Conservation (phyloP, 1,140 invertebrate genomes). For the Temnothorax nylanderi region DNA sequence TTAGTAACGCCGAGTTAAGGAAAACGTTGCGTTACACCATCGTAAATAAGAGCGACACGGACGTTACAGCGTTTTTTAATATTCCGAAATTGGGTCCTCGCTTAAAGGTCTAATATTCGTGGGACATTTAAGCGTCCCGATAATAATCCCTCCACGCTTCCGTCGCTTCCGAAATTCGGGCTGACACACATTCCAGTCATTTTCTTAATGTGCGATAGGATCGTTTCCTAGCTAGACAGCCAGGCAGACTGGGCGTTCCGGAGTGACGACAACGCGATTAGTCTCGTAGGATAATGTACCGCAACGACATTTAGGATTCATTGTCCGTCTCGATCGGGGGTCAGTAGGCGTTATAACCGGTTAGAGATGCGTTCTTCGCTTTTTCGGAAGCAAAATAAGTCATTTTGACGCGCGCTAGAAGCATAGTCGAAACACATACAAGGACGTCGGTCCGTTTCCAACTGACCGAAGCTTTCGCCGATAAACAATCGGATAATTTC, state of each 20-base stretch:
- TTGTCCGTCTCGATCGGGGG: constrained; percentile 28
- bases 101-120: background rate
- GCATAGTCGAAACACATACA: no score
- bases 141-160: background rate
- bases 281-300: constrained; percentile 53
- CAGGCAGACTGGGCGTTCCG: no score
- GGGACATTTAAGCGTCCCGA: background rate
- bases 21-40: no score
- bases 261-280: constrained; percentile 69
- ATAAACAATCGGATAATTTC: constrained; percentile 36
- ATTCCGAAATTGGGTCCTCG: no score
- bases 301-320: constrained; percentile 29
- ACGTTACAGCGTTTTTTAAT: no score
- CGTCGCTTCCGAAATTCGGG: background rate
- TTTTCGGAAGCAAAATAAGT: background rate
- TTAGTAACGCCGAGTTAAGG: background rate
- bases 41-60: no score
- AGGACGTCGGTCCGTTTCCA: no score
- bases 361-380: background rate
- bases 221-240: background rate
- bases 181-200: background rate
- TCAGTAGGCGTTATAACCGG: background rate
- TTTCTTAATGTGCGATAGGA: background rate
- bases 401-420: no score
- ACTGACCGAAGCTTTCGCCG: background rate